Conservation (phyloP, 1,140 invertebrate genomes). For the Holcopasites calliopsidis region DNA sequence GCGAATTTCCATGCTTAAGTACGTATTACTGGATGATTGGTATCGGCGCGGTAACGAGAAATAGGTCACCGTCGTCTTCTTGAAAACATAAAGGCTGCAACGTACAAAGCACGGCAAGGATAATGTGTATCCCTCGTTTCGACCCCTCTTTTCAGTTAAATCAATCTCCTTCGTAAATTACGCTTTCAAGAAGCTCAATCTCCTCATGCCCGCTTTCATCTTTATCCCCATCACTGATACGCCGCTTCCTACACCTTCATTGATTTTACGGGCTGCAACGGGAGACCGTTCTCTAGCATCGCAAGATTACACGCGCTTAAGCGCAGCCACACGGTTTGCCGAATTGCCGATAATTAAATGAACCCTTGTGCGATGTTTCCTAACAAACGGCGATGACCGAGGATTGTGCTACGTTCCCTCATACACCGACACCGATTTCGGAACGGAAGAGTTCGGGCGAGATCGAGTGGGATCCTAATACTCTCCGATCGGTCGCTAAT, state of each 20-base stretch:
- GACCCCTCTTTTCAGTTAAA: slow-evolving; percentile 52
- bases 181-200: slow-evolving; percentile 49
- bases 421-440: no score
- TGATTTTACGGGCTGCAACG: slow-evolving; percentile 16
- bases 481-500: no score
- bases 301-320: slow-evolving; percentile 52
- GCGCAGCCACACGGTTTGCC: slow-evolving; percentile 46
- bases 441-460: no score
- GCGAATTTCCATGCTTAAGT: no score
- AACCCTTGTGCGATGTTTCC: slow-evolving; percentile 18
- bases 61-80: no score
- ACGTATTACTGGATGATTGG: no score
- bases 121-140: no score
- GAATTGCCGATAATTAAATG: slow-evolving; percentile 34
- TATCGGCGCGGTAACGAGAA: no score
- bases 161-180: slow-evolving; percentile 49
- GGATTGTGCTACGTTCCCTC: neutral
- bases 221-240: slow-evolving; percentile 34
- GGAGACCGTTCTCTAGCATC: slow-evolving; percentile 32
- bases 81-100: no score
- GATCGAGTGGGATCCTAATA: no score
- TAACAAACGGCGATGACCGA: slow-evolving; percentile 40
- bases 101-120: no score
- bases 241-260: slow-evolving; percentile 18
- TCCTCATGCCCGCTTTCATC: slow-evolving; percentile 31